Evolutionary conservation across 2,888 invertebrate species (phyloP), one percentile per base, ranked within the genome.

Genomic region (Heliconius sara): DNA sequence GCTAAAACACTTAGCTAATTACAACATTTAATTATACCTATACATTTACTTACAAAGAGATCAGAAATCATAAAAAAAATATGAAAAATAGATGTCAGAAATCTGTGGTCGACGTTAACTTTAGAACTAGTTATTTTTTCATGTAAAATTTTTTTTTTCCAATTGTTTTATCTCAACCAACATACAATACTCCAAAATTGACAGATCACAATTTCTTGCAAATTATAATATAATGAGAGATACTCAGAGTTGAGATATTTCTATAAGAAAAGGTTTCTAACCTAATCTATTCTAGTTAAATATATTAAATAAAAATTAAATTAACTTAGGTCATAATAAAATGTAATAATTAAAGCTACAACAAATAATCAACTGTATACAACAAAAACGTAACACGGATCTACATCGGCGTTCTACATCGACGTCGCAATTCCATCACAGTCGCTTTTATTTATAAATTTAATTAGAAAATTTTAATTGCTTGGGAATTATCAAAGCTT

Each of bases 391-490:
- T 77, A n/a, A n/a, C 27, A 25, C 6, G 30, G n/a, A 63, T 22
- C 63, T 19, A 27, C 68, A 39, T 43, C 30, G 43, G 63, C n/a
- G 27, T 60, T 22, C 65, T 10, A 10, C 39, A 39, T 39, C 39
- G 39, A 43, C 43, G 22, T 70, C 22, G 60, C 39, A 77, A 47
- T 65, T 65, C n/a, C 71, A 63, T 63, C 77, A 77, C 71, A 47
- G 71, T 47, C 71, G 65, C 77, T 77, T 63, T 47, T 52, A 22
- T 9, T 77, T 19, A n/a, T 22, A 13, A 43, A 22, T 43, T 43
- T 25, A 43, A 13, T 70, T 70, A n/a, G 68, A 70, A 43, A n/a
- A 70, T 43, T 70, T 70, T 70, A 43, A 70, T 70, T 70, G 39
- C 4, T n/a, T 39, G 4, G 12, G 60, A 63, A 63, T 12, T 63